These are phyloP conservation scores for Cotesia vestalis DNA, from an alignment of 1,140 invertebrate genomes.

Conservation along the genomic window DNA sequence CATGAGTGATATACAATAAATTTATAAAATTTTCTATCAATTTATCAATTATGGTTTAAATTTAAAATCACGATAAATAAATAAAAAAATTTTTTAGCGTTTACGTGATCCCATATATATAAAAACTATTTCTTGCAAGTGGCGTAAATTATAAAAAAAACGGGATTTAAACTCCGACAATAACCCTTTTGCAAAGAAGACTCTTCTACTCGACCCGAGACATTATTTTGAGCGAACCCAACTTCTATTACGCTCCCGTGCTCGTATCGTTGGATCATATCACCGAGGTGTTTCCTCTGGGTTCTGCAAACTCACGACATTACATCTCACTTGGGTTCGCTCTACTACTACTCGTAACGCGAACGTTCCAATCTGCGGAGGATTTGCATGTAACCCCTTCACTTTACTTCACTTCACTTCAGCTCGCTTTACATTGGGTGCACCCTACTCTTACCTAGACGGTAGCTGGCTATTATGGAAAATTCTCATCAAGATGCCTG, in stretches of 20 bases:
- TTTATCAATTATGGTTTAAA: too few relatives aligned
- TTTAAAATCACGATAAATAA: too few relatives aligned
- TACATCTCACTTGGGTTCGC: conserved; percentile 25
- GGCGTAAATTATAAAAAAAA: too few relatives aligned
- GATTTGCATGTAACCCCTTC: conserved; percentile 56
- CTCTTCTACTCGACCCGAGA: too few relatives aligned
- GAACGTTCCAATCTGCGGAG: conserved; percentile 46
- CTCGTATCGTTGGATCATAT: conserved; percentile 10
- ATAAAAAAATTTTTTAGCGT: too few relatives aligned
- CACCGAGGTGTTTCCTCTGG: background rate
- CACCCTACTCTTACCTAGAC: background rate
- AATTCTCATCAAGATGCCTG: conserved; percentile 38
- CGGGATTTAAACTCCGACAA: too few relatives aligned
- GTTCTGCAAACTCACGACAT: conserved; percentile 3
- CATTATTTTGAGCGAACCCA: background rate
- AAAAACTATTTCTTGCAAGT: too few relatives aligned
- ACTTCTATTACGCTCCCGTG: conserved; percentile 23
- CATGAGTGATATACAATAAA: too few relatives aligned
- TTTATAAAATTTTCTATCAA: too few relatives aligned
- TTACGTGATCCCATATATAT: too few relatives aligned
- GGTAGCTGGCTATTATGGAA: conserved; percentile 38
- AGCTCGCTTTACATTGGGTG: background rate
- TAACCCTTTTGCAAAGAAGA: too few relatives aligned
- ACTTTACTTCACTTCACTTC: conserved; percentile 40
- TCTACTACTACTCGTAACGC: conserved; percentile 21